Evolutionary conservation across 2,888 invertebrate species (phyloP), one percentile per base, ranked within the genome.

Genomic region (Selenia dentaria): DNA sequence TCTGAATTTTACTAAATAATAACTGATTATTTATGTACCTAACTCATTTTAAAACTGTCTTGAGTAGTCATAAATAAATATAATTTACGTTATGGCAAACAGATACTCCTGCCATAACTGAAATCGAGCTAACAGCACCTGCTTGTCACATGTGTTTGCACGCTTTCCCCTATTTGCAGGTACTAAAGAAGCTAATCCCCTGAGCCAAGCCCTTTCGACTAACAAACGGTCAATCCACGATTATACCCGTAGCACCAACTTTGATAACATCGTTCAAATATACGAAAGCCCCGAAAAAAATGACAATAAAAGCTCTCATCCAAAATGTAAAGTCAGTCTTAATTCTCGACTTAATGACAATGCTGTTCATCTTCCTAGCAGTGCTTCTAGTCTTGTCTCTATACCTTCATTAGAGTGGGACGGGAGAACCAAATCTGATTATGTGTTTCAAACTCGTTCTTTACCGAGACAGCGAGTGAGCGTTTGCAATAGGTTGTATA

Each of bases 341-440:
- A 70, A 67, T 10, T 52, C 62, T 13, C 67, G 71, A 41, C 51
- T 81, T 12, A 37, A 37, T 12, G 62, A 62, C 3, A 62, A 57
- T 6, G 62, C 60, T 0, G 44, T 39, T 2, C 66, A 74, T 1
- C 35, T 57, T 3, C 73, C 73, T 2, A 82, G 81, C 28, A 83
- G 81, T 57, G 59, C 75, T 1, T 85, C 86, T 3, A 90, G 89
- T 44, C 51, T 87, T 1, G 65, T 66, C 18, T 89, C 90, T 0
- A 79, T 89, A 11, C 73, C 83, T 0, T 90, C 90, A 0, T 60
- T 88, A 43, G 90, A 90, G 40, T 86, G 79, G 78, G 87, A 89
- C 20, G 75, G 70, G 1, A 70, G 65, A 33, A 74, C 71, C 43
- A 83, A 60, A 47, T 72, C 71, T 0, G 82, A 87, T 2, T 74